phyloP scores from a whole-genome alignment of 2,888 invertebrate species.

The Plagodis pulveraria region DNA sequence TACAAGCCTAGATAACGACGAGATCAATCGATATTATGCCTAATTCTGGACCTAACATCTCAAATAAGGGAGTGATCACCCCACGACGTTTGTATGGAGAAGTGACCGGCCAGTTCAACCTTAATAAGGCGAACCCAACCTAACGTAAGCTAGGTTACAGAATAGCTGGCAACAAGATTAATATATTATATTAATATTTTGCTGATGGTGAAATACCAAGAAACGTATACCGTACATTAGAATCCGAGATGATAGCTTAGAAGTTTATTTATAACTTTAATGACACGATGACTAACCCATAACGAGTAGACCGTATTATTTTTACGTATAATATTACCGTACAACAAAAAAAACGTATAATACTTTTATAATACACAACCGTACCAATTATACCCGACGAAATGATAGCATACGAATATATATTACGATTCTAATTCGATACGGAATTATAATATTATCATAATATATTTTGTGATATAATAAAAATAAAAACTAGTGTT shows the following conservation, averaged over 20 bases:
- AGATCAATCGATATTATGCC: too few species aligned
- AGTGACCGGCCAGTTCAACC: too few species aligned
- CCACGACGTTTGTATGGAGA: too few species aligned
- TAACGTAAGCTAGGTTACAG: too few species aligned
- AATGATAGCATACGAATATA: slow-evolving; percentile 69
- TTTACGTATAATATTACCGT: slow-evolving; percentile 55
- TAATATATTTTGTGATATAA: slow-evolving; percentile 38
- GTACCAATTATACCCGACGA: slow-evolving; percentile 65
- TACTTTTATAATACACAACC: slow-evolving; percentile 48
- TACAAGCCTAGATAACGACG: too few species aligned
- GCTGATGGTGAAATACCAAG: slow-evolving; percentile 22
- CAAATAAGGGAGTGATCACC: too few species aligned
- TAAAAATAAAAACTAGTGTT: slow-evolving; percentile 34
- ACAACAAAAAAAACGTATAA: slow-evolving; percentile 27
- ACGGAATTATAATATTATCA: slow-evolving; percentile 52
- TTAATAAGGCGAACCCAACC: too few species aligned
- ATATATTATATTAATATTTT: too few species aligned
- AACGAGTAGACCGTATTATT: slow-evolving; percentile 58
- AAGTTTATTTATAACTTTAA: slow-evolving; percentile 64
- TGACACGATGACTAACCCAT: slow-evolving; percentile 57
- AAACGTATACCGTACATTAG: slow-evolving; percentile 29
- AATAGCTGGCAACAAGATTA: too few species aligned
- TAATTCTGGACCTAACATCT: too few species aligned
- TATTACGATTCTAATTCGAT: slow-evolving; percentile 65
- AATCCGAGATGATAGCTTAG: slow-evolving; percentile 40